Conservation (phyloP, 92 coral and sea anemone genomes). For the Isaurus tuberculatus region DNA sequence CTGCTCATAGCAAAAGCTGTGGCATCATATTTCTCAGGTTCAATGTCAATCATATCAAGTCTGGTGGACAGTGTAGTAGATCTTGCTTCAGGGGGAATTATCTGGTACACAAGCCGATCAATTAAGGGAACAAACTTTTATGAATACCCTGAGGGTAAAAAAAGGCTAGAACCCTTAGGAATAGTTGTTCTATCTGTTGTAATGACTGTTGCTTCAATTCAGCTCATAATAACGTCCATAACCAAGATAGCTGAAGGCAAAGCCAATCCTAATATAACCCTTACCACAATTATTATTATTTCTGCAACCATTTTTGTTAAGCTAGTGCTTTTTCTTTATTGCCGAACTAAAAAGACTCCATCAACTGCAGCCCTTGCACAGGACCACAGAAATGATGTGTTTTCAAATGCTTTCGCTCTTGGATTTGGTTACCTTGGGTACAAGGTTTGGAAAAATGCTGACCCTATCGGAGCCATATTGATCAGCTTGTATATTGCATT, state of each 20-base stretch:
- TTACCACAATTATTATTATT: conserved; percentile 79
- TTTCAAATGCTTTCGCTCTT: conserved; percentile 89
- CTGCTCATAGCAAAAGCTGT: conserved; percentile 81
- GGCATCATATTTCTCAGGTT: conserved; percentile 89
- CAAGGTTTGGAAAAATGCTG: conserved; percentile 89
- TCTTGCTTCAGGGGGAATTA: conserved; percentile 81
- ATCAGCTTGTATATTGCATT: conserved; percentile 88
- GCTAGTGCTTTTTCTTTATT: conserved; percentile 71
- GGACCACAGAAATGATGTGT: conserved; percentile 92
- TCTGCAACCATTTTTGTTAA: conserved; percentile 70
- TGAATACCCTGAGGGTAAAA: conserved; percentile 93
- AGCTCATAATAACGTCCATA: conserved; percentile 80
- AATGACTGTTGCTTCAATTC: conserved; percentile 96
- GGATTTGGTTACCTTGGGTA: conserved; percentile 91
- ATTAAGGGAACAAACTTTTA: conserved; percentile 88
- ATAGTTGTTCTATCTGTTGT: conserved; percentile 89
- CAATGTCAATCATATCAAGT: conserved; percentile 96
- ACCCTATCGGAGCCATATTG: conserved; percentile 92
- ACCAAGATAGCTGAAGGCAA: conserved; percentile 68
- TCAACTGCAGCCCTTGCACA: conserved; percentile 83
- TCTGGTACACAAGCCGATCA: conserved; percentile 89
- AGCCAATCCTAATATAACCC: conserved; percentile 75
- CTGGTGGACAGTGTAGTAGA: conserved; percentile 96
- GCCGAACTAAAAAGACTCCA: conserved; percentile 68
- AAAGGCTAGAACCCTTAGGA: conserved; percentile 88